Conservation (phyloP, 2,888 invertebrate species). For the Microctonus brassicae region DNA sequence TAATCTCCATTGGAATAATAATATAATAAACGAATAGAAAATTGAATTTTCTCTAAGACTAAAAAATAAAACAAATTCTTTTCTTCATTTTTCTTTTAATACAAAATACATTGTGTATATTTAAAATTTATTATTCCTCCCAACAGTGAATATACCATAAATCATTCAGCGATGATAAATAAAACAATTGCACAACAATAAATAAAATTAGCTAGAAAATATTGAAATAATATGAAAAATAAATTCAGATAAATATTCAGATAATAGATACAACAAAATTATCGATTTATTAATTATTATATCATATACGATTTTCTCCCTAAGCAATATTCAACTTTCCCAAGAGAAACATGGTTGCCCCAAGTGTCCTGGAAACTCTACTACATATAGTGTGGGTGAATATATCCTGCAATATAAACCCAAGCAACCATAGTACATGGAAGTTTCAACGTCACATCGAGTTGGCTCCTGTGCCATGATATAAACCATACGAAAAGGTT, state of each 20-base stretch:
- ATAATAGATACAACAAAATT: too few relatives aligned
- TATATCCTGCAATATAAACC: neutral
- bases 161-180: slow-evolving; percentile 6
- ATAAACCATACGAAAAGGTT: neutral
- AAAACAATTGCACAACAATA: slow-evolving; percentile 12
- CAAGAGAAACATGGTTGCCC: slow-evolving; percentile 23
- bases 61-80: neutral
- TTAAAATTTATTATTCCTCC: neutral
- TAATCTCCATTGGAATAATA: too few relatives aligned
- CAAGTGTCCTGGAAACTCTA: slow-evolving; percentile 2
- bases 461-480: neutral
- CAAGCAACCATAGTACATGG: neutral
- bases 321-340: slow-evolving; percentile 15
- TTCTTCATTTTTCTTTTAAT: neutral
- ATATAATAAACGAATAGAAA: too few relatives aligned
- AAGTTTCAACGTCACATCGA: slow-evolving; percentile 22
- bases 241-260: too few relatives aligned
- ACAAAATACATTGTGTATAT: too few relatives aligned
- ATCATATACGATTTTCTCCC: too few relatives aligned
- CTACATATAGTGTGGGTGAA: too few relatives aligned
- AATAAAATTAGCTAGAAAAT: too few relatives aligned
- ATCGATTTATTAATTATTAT: too few relatives aligned
- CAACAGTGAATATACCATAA: slow-evolving; percentile 6
- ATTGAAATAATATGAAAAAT: too few relatives aligned
- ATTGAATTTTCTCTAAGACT: too few relatives aligned